phyloP scores from a whole-genome alignment of 1,140 invertebrate species.

The Matsumurasca onukii region DNA sequence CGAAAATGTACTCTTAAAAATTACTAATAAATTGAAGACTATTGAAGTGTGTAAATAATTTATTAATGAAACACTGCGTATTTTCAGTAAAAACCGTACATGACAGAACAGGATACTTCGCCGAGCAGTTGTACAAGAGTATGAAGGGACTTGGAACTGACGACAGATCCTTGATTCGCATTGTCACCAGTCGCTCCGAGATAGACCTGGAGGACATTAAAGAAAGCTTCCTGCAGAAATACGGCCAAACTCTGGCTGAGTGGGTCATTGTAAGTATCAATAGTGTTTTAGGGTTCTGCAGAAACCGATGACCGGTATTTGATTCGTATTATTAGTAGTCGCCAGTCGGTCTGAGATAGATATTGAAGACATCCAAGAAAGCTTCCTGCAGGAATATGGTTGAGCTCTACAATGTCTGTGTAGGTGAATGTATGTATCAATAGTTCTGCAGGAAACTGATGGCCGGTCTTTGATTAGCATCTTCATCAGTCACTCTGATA shows the following conservation, averaged over 20 bases:
- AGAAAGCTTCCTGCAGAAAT: constrained; percentile 71
- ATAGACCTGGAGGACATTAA: constrained; percentile 85
- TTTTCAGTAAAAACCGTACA: constrained; percentile 70
- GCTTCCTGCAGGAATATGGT: no score
- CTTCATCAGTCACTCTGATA: no score
- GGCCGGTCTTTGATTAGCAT: no score
- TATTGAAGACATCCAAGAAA: no score
- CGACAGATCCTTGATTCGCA: constrained; percentile 79
- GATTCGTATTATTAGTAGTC: no score
- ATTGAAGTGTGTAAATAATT: background rate
- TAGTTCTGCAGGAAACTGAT: no score
- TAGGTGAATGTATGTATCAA: no score
- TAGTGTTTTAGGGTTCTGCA: no score
- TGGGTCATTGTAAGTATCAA: constrained; percentile 56
- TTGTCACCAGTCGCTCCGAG: constrained; percentile 83
- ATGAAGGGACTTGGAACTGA: constrained; percentile 86
- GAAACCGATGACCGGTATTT: no score
- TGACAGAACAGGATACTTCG: constrained; percentile 85
- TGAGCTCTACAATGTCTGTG: no score
- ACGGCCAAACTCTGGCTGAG: constrained; percentile 73
- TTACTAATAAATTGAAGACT: background rate
- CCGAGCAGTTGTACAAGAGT: constrained; percentile 78
- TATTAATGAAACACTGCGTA: constrained; percentile 2
- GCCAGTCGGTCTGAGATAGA: no score
- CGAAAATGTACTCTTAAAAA: background rate